Base-by-base conservation (phyloP, 2,113 vertebrate species). In the Datnioides undecimradiatus region DNA sequence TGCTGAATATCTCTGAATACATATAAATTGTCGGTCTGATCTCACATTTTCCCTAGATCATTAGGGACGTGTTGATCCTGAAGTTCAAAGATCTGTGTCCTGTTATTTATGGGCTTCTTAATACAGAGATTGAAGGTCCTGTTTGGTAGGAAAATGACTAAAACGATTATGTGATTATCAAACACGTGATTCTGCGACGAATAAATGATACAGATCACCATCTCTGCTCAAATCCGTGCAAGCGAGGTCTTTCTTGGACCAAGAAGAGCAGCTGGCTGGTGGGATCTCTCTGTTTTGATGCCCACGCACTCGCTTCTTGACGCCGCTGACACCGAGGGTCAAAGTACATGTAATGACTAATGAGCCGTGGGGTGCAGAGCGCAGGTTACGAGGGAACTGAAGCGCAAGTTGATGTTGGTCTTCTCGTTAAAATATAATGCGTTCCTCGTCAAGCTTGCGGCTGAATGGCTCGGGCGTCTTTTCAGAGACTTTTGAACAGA, bases 391-490 rank as follows among this genome's bases (percentile, higher is more conserved):
- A 25, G 52, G 73, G 73, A 68, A 71, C 41, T 49, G 36, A 34
- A 38, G 43, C 11, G 25, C 54, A 66, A 16, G 72, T 76, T 40
- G 46, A 68, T 65, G 43, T 78, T 86, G 75, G 59, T 73, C 33
- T 55, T 64, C 66, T 76, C 68, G 57, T 87, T 70, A 85, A 66
- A 72, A 78, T 67, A 73, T 79, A 71, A 84, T 23, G 51, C 29
- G n/a, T 40, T 48, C 29, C 69, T 36, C 40, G 6, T 75, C 46
- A 51, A 58, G 52, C 70, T 75, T 33, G 33, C 67, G 46, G 63
- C 23, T 72, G 73, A 67, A 71, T 76, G 46, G n/a, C 58, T 69
- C 21, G 12, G 48, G 23, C 76, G 49, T 75, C n/a, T 83, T 76
- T 80, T 84, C 72, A 63, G 52, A 83, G 79, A 73, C 66, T 54